Conservation (phyloP, 2,113 vertebrate genomes). For the Glaucidium brasilianum region DNA sequence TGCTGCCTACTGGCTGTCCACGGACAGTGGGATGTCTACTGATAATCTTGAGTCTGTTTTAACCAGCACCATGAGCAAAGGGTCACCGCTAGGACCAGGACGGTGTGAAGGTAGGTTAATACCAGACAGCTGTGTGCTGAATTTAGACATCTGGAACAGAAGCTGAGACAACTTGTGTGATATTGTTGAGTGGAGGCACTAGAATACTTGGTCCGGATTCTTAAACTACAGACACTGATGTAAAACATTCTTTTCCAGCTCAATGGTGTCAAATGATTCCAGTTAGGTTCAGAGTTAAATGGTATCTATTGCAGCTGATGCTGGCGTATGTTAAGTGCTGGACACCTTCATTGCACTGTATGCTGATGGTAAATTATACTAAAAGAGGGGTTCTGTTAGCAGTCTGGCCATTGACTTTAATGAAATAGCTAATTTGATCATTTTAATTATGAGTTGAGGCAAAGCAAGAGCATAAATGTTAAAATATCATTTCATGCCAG, state of each 20-base stretch:
- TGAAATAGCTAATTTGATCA: constrained; percentile 35
- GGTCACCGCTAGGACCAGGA: background rate
- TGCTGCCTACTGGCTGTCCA: background rate
- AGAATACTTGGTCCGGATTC: background rate
- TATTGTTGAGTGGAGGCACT: background rate
- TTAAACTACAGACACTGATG: background rate
- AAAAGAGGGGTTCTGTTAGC: background rate
- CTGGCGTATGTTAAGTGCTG: background rate
- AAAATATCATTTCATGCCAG: constrained; percentile 48
- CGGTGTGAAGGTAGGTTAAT: background rate
- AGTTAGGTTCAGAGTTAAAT: background rate
- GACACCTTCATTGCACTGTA: background rate
- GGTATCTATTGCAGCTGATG: background rate
- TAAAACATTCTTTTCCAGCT: background rate
- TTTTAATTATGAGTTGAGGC: constrained; percentile 40
- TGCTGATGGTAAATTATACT: constrained; percentile 15
- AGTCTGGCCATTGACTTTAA: constrained; percentile 22
- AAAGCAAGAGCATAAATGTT: constrained; percentile 44
- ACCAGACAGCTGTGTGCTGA: background rate
- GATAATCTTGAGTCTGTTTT: background rate
- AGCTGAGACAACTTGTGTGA: background rate
- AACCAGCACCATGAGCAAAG: background rate
- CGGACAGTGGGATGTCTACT: background rate
- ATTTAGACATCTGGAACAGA: background rate
- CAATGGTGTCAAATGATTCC: background rate